Evolutionary conservation across 2,888 invertebrate genomes (phyloP).

Genomic region (Nephrotoma flavescens): DNA sequence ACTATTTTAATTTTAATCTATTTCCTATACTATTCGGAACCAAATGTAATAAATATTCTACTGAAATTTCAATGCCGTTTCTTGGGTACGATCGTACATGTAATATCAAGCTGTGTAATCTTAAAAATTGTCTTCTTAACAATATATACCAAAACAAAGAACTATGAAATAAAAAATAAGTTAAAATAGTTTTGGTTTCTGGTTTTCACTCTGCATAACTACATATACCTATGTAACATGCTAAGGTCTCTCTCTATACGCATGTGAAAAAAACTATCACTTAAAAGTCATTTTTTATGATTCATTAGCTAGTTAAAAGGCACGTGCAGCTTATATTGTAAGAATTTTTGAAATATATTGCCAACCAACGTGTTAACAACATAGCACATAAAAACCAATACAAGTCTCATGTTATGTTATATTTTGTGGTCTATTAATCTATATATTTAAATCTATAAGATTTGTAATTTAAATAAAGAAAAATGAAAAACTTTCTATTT

Average conservation of each 20-base stretch:
- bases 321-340: neutral
- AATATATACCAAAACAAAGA: neutral
- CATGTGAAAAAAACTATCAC: neutral
- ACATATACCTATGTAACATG: neutral
- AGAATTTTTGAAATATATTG: neutral
- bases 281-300: neutral
- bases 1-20: neutral
- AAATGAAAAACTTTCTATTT: neutral
- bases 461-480: neutral
- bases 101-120: neutral
- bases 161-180: neutral
- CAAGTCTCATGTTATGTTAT: neutral
- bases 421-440: neutral
- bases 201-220: neutral
- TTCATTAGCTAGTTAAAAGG: neutral
- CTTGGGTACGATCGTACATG: neutral
- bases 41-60: neutral
- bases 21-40: neutral
- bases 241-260: neutral
- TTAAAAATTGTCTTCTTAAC: neutral
- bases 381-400: neutral
- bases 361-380: neutral
- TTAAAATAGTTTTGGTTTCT: neutral
- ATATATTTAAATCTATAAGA: neutral
- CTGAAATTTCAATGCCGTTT: neutral